Percentiles rank a stretch among this genome's conserved stretches.
Conservation (phyloP, 1,140 invertebrate genomes). For the Parapsyche elsis region DNA sequence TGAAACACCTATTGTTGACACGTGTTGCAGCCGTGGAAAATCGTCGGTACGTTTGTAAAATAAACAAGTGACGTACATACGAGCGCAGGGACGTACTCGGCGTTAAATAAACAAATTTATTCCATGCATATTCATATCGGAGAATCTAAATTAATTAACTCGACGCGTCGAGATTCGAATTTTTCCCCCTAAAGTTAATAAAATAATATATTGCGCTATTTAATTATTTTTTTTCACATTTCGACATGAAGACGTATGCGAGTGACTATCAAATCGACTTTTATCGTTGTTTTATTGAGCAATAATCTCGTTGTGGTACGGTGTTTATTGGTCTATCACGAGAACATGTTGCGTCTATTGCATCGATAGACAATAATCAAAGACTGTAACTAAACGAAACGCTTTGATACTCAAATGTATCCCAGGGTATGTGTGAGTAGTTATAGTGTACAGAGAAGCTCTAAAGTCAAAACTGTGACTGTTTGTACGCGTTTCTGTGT, state of each 20-base stretch:
- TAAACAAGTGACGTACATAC: neutral
- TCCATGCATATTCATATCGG: neutral
- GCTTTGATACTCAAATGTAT: neutral
- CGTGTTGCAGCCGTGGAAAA: neutral
- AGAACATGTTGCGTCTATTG: neutral
- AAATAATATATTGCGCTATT: neutral
- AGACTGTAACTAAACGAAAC: neutral
- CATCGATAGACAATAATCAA: neutral
- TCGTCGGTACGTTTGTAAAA: neutral
- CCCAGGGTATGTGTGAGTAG: no score
- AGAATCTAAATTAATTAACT: neutral
- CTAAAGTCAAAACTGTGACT: no score
- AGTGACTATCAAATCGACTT: neutral
- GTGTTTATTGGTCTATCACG: neutral
- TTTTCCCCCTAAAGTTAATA: neutral
- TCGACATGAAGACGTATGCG: no score
- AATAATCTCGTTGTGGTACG: neutral
- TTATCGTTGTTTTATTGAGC: neutral
- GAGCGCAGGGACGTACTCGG: neutral
- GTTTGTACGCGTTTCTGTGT: neutral
- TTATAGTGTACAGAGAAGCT: no score
- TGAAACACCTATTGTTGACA: conserved; percentile 3
- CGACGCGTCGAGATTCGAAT: neutral
- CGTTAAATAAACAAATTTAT: neutral
- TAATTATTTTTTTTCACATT: no score